These are phyloP conservation scores for Andrena trimmerana DNA, from an alignment of 2,888 invertebrate genomes.

Conservation along the genomic window DNA sequence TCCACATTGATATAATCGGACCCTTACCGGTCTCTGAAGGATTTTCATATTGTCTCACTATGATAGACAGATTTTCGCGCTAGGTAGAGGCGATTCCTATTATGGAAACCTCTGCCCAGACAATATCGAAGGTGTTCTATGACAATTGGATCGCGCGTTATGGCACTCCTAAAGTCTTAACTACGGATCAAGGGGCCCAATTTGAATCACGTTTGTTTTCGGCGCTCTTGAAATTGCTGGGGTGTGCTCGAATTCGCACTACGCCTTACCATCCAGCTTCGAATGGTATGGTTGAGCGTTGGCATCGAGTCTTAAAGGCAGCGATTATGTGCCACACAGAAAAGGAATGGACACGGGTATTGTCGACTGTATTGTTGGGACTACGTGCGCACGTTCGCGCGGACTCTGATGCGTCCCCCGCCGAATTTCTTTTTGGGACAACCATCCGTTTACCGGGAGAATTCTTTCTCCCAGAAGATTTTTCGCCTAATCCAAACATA, in stretches of 20 bases:
- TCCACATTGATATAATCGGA: not conserved
- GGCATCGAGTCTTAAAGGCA: slow-evolving; percentile 15
- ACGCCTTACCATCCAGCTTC: no score
- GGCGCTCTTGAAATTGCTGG: no score
- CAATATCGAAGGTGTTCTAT: not conserved
- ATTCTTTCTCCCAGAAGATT: not conserved
- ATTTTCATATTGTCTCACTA: slow-evolving; percentile 5
- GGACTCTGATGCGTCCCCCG: not conserved
- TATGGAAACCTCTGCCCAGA: not conserved
- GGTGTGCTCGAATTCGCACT: no score
- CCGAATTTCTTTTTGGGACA: not conserved
- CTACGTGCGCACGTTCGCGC: not conserved
- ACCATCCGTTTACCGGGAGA: slow-evolving; percentile 12
- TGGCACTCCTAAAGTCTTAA: not conserved
- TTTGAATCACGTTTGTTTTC: no score
- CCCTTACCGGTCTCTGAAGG: not conserved
- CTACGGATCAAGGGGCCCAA: not conserved
- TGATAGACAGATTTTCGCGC: slow-evolving; percentile 21
- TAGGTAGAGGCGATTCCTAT: slow-evolving; percentile 16
- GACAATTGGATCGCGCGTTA: slow-evolving; percentile 14
- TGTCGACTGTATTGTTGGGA: not conserved
- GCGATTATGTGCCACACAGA: not conserved
- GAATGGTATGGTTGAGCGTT: slow-evolving; percentile 64
- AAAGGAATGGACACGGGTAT: not conserved
- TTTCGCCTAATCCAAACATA: not conserved